Conservation (phyloP, 2,113 vertebrate genomes). For the Drymodes brunneopygia region DNA sequence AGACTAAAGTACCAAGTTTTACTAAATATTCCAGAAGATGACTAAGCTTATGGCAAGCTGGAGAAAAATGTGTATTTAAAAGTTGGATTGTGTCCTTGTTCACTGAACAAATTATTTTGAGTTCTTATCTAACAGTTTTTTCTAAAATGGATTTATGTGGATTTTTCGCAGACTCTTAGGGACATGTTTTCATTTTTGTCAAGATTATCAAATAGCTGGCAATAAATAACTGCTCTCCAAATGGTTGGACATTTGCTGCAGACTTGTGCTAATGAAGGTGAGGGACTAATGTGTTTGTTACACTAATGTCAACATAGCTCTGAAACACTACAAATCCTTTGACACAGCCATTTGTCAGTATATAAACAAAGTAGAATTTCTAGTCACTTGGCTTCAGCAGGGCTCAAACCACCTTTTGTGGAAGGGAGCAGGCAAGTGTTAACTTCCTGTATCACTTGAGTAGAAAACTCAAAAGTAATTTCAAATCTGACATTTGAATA, state of each 20-base stretch:
- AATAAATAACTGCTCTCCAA: slow-evolving; percentile 53
- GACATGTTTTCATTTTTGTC: slow-evolving; percentile 47
- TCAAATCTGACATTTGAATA: background rate
- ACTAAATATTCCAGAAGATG: slow-evolving; percentile 34
- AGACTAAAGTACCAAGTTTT: slow-evolving; percentile 1
- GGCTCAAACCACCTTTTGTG: background rate
- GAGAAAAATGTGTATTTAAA: slow-evolving; percentile 1
- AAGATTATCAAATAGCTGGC: slow-evolving; percentile 51
- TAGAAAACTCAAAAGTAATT: background rate
- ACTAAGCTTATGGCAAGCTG: slow-evolving; percentile 45
- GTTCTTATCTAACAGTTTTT: slow-evolving; percentile 8
- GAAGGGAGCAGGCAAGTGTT: background rate
- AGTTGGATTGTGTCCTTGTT: background rate
- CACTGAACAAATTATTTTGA: background rate
- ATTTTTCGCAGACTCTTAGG: slow-evolving; percentile 1
- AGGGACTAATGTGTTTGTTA: slow-evolving; percentile 45
- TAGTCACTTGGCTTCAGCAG: background rate
- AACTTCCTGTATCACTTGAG: background rate
- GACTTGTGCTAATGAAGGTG: slow-evolving; percentile 39
- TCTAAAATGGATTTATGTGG: background rate
- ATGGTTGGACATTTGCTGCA: slow-evolving; percentile 59
- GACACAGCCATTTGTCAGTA: slow-evolving; percentile 32
- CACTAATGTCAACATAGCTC: slow-evolving; percentile 49
- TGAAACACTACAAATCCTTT: slow-evolving; percentile 24
- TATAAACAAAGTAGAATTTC: slow-evolving; percentile 52